phyloP scores from a whole-genome alignment of 2,888 invertebrate genomes.

The Brachycybe producta region DNA sequence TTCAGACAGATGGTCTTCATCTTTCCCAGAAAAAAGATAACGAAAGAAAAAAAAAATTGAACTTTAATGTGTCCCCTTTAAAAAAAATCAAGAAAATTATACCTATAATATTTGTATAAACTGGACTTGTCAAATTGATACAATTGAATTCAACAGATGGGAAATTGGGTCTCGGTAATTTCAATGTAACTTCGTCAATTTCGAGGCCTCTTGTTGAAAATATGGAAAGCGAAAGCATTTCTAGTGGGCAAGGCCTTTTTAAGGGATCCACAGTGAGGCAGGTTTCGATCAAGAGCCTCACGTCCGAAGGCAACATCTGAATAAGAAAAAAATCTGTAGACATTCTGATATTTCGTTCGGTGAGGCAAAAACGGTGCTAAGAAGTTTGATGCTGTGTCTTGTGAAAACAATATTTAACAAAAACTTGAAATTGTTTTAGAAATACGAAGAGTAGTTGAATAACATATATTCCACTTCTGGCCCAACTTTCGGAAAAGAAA shows the following conservation, averaged over 20 bases:
- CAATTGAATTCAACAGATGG: constrained; percentile 8
- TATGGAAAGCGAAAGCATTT: constrained; percentile 6
- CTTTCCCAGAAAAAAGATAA: background rate
- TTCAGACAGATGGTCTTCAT: constrained; percentile 31
- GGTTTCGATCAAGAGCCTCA: constrained; percentile 51
- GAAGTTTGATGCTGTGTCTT: too few relatives aligned
- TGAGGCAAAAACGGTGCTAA: too few relatives aligned
- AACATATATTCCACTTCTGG: background rate
- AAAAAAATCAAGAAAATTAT: background rate
- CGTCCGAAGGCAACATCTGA: constrained; percentile 45
- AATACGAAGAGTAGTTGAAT: background rate
- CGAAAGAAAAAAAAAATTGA: background rate
- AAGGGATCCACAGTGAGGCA: constrained; percentile 56
- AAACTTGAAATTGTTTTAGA: background rate
- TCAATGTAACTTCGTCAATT: constrained; percentile 1
- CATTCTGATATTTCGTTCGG: too few relatives aligned
- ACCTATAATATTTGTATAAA: background rate
- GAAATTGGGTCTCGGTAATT: constrained; percentile 3
- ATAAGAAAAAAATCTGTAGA: constrained; percentile 24
- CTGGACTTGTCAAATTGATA: background rate
- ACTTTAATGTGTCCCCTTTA: background rate
- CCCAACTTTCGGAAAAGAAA: too few relatives aligned
- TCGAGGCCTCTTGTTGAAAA: background rate
- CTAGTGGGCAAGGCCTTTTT: constrained; percentile 25
- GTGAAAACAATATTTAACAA: too few relatives aligned